These are phyloP conservation scores for western clawed frog (Xenopus tropicalis) DNA, from an alignment of 2,113 vertebrate species.

Conservation along the genomic window UCB_Xtro_10.0 CM004445.2:32708501-32709000, in stretches of 20 bases:
- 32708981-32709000: no score
- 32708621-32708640: slow-evolving; percentile 2
- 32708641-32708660: slow-evolving; percentile 16
- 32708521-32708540: not conserved
- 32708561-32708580: not conserved
- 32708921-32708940: no score
- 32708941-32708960: no score
- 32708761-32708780: slow-evolving; percentile 17
- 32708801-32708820: slow-evolving; percentile 13
- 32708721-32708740: slow-evolving; percentile 13
- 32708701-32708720: slow-evolving; percentile 20
- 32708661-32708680: slow-evolving; percentile 25
- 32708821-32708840: not conserved
- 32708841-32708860: not conserved
- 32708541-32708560: not conserved
- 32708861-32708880: no score
- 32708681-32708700: slow-evolving; percentile 25
- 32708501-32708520: not conserved
- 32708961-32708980: no score
- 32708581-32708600: slow-evolving; percentile 7
- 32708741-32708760: slow-evolving; percentile 30
- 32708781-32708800: slow-evolving; percentile 15
- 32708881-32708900: no score
- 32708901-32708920: no score
- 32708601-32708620: slow-evolving; percentile 7